Conservation (phyloP, 2,113 vertebrate species). For the Xenopus tropicalis region DNA sequence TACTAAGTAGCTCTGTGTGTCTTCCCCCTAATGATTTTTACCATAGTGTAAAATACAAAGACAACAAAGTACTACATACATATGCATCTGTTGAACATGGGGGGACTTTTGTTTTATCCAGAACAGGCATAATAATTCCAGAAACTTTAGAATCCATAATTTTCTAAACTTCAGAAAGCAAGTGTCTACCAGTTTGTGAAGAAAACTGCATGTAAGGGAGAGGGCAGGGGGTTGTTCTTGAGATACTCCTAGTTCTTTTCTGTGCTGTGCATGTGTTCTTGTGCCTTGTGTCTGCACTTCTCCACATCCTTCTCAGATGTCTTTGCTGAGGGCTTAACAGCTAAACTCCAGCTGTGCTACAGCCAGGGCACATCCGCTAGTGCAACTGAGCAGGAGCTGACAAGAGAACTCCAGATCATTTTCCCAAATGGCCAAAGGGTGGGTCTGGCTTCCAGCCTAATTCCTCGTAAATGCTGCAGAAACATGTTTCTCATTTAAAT, state of each 20-base stretch:
- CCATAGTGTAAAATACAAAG: no score
- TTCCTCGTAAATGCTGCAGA: constrained; percentile 68
- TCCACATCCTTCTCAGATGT: constrained; percentile 62
- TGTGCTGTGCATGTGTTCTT: constrained; percentile 1
- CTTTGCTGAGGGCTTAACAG: constrained; percentile 72
- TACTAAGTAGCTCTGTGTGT: no score
- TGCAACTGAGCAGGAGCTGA: constrained; percentile 71
- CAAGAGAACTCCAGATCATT: constrained; percentile 65
- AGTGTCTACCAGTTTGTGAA: no score
- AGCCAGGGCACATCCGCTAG: constrained; percentile 90
- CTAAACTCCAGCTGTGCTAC: constrained; percentile 79
- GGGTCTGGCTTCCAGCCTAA: constrained; percentile 68
- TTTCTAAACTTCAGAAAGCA: no score
- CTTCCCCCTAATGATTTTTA: no score
- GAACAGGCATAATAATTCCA: no score
- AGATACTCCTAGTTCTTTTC: neutral
- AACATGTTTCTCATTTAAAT: constrained; percentile 81
- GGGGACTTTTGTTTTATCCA: no score
- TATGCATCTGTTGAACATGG: no score
- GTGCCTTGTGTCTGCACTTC: neutral
- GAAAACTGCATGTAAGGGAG: no score
- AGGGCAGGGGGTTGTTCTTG: no score
- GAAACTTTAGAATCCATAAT: no score
- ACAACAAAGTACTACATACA: no score
- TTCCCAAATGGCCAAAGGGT: constrained; percentile 58